These are phyloP conservation scores for Trachurus trachurus DNA, from an alignment of 2,797 vertebrate species.

Conservation along the genomic window DNA sequence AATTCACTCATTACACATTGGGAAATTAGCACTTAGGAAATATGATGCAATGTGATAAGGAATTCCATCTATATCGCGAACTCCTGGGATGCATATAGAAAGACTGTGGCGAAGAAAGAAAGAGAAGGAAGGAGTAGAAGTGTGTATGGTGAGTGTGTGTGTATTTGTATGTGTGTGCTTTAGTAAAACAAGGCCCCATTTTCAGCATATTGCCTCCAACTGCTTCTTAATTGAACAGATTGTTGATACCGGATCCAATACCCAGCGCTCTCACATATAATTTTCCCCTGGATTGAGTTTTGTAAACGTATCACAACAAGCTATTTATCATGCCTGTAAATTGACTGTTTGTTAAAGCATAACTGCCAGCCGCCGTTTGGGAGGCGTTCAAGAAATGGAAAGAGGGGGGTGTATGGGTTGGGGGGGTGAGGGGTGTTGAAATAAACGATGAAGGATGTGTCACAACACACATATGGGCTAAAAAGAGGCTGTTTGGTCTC, in stretches of 20 bases:
- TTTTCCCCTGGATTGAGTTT: constrained; percentile 94
- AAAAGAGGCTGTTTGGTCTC: constrained; percentile 80
- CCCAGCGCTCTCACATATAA: constrained; percentile 92
- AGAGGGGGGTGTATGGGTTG: constrained; percentile 9
- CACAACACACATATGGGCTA: constrained; percentile 80
- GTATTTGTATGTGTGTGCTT: constrained; percentile 60
- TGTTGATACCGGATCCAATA: constrained; percentile 94
- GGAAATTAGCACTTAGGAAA: constrained; percentile 86
- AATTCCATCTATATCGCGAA: constrained; percentile 75
- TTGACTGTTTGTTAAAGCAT: constrained; percentile 97
- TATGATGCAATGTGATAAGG: constrained; percentile 80
- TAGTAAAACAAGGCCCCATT: constrained; percentile 83
- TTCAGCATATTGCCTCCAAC: constrained; percentile 93
- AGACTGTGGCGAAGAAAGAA: constrained; percentile 46
- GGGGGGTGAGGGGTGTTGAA: constrained; percentile 57
- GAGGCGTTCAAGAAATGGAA: constrained; percentile 90
- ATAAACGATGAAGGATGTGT: constrained; percentile 84
- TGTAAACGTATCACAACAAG: constrained; percentile 93
- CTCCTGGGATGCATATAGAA: constrained; percentile 68
- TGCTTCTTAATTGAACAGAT: constrained; percentile 95
- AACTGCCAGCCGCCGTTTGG: constrained; percentile 91
- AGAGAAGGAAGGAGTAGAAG: constrained; percentile 45
- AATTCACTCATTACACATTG: constrained; percentile 84
- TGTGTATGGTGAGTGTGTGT: constrained; percentile 29
- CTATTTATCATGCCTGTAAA: constrained; percentile 95